phyloP scores from a whole-genome alignment of 2,888 invertebrate genomes.

The Ernsta delagoae region DNA sequence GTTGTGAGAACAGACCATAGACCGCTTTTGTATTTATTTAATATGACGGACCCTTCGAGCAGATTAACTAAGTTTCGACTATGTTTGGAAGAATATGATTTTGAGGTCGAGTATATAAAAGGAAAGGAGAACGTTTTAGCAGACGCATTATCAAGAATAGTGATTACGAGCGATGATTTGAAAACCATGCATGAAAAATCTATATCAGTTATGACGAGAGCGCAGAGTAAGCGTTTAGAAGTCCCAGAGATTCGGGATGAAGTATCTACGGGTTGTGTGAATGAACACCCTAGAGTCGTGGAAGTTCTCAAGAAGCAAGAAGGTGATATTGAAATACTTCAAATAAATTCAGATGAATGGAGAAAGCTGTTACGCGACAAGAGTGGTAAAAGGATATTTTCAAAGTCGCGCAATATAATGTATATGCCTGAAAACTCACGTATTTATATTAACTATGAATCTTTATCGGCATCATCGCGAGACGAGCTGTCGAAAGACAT shows the following conservation, averaged over 20 bases:
- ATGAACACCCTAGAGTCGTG: background rate
- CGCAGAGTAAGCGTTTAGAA: background rate
- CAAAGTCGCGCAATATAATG: background rate
- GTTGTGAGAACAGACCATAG: too few species aligned
- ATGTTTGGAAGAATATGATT: constrained; percentile 1
- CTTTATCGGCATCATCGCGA: background rate
- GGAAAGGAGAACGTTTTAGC: background rate
- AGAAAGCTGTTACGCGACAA: background rate
- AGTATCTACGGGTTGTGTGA: background rate
- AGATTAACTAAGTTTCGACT: background rate
- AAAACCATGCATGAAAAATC: background rate
- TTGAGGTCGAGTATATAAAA: background rate
- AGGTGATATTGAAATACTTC: background rate
- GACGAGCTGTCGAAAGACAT: background rate
- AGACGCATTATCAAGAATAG: background rate
- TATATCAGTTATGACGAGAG: background rate
- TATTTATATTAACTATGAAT: background rate
- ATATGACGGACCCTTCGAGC: constrained; percentile 4
- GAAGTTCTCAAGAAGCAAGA: background rate
- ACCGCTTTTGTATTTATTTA: background rate
- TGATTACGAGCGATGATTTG: background rate
- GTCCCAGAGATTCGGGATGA: background rate
- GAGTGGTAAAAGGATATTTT: background rate
- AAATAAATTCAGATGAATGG: background rate
- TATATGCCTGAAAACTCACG: background rate